Base-by-base conservation (phyloP, 23 tunicate species). In the Styela plicata region DNA sequence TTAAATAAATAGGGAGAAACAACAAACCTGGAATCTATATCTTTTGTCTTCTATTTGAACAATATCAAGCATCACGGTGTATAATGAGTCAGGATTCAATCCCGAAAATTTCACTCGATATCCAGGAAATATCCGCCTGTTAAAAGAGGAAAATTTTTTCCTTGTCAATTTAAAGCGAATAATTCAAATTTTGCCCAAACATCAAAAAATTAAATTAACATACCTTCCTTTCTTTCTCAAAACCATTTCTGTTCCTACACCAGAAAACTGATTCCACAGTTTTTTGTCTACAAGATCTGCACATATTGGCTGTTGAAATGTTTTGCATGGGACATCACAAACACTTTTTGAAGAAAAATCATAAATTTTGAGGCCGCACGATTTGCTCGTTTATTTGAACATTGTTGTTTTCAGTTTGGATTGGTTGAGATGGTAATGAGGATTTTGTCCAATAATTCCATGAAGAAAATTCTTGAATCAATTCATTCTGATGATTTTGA, bases 241-340 rank as follows among this genome's bases (percentile, higher is more conserved):
- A 19, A 73, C 44, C 78, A 73, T 73, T 73, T 73, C 78, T 16
- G 78, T 73, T 21, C 78, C 78, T 17, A 73, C 57, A 33, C 19
- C 25, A 73, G 52, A 32, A 34, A 73, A 73, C 31, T 32, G 19
- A 17, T 30, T 23, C 78, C 78, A 73, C 19, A 73, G 57, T 23
- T 33, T 63, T 73, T 73, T 21, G 57, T 73, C 78, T 16, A 63
- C 23, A 7, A 44, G 57, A 44, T 13, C 10, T 5, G 57, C 57
- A 44, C 13, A 5, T 44, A 13, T 44, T 44, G 57, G 57, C 13
- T 44, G 57, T 7, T 5, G 13, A n/a, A n/a, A n/a, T n/a, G n/a
- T n/a, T n/a, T n/a, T n/a, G n/a, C n/a, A n/a, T n/a, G n/a, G n/a
- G n/a, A n/a, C n/a, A n/a, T n/a, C n/a, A n/a, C n/a, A n/a, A n/a